Conservation (phyloP, 2,888 invertebrate genomes). For the Dastarcus helophoroides region DNA sequence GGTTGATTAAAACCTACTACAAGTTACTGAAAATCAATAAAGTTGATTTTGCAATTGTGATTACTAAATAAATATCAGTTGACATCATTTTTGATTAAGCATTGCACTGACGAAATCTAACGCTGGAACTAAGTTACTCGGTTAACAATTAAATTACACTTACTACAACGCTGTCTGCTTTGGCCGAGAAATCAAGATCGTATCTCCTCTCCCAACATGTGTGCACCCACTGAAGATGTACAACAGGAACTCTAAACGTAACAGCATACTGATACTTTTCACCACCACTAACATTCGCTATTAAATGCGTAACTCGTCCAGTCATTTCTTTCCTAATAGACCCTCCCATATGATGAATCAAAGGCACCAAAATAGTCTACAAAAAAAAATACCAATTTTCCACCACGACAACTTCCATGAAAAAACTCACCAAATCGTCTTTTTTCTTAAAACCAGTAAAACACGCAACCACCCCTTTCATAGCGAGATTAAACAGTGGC, state of each 20-base stretch:
- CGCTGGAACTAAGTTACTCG: too few relatives aligned
- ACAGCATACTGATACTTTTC: conserved; percentile 92
- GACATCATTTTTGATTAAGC: too few relatives aligned
- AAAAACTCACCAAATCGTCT: conserved; percentile 68
- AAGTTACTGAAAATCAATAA: too few relatives aligned
- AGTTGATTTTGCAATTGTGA: too few relatives aligned
- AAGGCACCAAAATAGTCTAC: conserved; percentile 72
- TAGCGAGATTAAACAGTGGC: conserved; percentile 78
- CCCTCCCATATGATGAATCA: conserved; percentile 95
- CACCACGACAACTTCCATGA: conserved; percentile 14
- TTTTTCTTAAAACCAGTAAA: conserved; percentile 87
- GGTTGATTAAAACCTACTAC: too few relatives aligned
- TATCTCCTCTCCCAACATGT: conserved; percentile 75
- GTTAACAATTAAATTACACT: too few relatives aligned
- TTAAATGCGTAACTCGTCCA: conserved; percentile 82
- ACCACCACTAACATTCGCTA: conserved; percentile 79
- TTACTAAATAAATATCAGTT: too few relatives aligned
- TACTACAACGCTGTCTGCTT: conserved; percentile 56
- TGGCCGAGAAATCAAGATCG: conserved; percentile 57
- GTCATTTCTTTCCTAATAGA: conserved; percentile 86
- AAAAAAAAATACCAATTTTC: conserved; percentile 6
- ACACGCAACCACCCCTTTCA: conserved; percentile 81
- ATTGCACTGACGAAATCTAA: too few relatives aligned
- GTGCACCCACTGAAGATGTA: conserved; percentile 80
- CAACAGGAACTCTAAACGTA: conserved; percentile 78